Base-by-base conservation (phyloP, 1,140 invertebrate genomes). In the Octopus sinensis region DNA sequence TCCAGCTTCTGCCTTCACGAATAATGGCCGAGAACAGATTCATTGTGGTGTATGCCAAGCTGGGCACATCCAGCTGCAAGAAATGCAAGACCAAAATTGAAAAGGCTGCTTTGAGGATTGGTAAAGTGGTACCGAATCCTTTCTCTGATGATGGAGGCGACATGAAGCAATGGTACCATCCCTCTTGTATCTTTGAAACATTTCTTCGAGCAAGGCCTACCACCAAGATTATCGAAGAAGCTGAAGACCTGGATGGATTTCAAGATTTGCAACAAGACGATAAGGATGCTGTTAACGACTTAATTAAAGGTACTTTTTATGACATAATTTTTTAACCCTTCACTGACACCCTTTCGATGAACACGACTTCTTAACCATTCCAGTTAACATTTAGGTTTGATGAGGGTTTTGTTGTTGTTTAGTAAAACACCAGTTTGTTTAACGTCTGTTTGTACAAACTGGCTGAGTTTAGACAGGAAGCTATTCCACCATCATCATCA, bases 141-240 rank as follows among this genome's bases (percentile, higher is more conserved):
- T 97, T 96, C 88, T 93, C 93, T 23, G 92, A 92, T 76, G 89
- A 89, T 54, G 94, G 94, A n/a, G 94, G 94, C 7, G 94, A 94
- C 84, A 96, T 96, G 95, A 97, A 96, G 88, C 92, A 93, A 80
- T 97, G 95, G 95, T 93, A 94, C 88, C 96, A 97, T 88, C 89
- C 95, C 0, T 88, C 92, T 76, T 97, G 96, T 87, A 89, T 97
- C 2, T 96, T 96, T 91, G 94, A 95, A 81, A 93, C 93, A 1
- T 95, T 97, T 84, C 90, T 93, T 43, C 94, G 94, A 86, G 96
- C 96, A 84, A 90, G 95, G 81, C 93, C 94, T 1, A 93, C 94
- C 0, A 97, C 96, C 0, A 96, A 95, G 88, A 93, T 94, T 82
- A 95, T 97, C 82, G 95, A 96, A 82, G 93, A 93, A 71, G 92